Conservation (phyloP, 92 coral and sea anemone species). For the Isaurus tuberculatus region DNA sequence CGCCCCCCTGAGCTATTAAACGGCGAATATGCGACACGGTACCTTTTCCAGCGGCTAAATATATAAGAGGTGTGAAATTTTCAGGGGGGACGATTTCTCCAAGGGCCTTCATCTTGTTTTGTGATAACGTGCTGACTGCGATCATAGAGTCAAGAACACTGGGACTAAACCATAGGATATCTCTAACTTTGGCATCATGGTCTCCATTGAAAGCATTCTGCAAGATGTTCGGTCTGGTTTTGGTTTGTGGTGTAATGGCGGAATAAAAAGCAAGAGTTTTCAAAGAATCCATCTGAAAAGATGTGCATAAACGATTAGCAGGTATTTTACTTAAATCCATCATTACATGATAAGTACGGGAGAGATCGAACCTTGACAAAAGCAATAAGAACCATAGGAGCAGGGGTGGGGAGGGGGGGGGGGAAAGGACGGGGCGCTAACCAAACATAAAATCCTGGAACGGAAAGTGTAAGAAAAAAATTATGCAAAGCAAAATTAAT, state of each 20-base stretch:
- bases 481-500: no score
- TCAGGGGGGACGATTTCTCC: background rate
- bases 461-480: no score
- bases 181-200: background rate
- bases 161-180: conserved; percentile 24
- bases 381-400: no score
- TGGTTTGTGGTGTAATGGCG: background rate
- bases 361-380: no score
- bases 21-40: background rate
- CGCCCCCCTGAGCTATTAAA: background rate
- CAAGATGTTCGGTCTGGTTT: background rate
- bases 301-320: background rate
- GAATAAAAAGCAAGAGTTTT: conserved; percentile 27
- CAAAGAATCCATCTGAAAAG: conserved; percentile 24
- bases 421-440: no score
- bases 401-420: no score
- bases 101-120: no score
- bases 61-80: background rate
- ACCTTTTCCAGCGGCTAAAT: background rate
- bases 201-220: background rate
- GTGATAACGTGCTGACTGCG: background rate
- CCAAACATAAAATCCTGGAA: no score
- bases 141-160: conserved; percentile 24
- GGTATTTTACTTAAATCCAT: background rate
- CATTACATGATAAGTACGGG: no score